Conservation (phyloP, 2,888 invertebrate genomes). For the Amorpha juglandis region DNA sequence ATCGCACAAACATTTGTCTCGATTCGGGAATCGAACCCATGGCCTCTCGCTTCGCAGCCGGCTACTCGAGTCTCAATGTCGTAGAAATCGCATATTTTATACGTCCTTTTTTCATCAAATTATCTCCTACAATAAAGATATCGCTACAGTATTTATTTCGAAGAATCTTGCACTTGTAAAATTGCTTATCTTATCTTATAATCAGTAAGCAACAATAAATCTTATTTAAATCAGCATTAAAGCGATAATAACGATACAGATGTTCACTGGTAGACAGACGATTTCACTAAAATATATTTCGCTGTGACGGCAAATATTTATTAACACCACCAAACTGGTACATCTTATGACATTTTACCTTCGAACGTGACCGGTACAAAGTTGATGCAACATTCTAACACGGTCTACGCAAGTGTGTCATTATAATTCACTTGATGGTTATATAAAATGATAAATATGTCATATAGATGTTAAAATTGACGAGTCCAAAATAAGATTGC, state of each 20-base stretch:
- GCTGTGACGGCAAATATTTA: neutral
- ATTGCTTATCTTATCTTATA: too few relatives aligned
- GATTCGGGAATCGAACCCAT: too few relatives aligned
- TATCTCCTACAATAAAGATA: too few relatives aligned
- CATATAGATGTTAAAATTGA: too few relatives aligned
- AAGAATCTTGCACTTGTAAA: neutral
- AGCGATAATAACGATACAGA: neutral
- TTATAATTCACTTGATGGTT: neutral
- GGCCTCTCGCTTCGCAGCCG: too few relatives aligned
- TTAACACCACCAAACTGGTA: constrained; percentile 8
- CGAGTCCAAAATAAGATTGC: too few relatives aligned
- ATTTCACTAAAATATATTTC: constrained; percentile 10
- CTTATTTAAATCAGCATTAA: neutral
- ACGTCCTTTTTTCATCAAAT: too few relatives aligned
- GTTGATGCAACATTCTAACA: constrained; percentile 24
- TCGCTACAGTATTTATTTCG: too few relatives aligned
- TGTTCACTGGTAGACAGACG: neutral
- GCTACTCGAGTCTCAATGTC: too few relatives aligned
- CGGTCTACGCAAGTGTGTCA: neutral
- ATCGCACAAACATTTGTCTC: too few relatives aligned
- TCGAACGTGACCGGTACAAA: constrained; percentile 13
- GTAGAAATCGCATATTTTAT: too few relatives aligned
- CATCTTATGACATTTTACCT: constrained; percentile 21
- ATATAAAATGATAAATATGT: too few relatives aligned
- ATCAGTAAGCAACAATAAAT: neutral